Evolutionary conservation across 2,113 vertebrate genomes (phyloP).

Genomic region (Microtus ochrogaster): DNA sequence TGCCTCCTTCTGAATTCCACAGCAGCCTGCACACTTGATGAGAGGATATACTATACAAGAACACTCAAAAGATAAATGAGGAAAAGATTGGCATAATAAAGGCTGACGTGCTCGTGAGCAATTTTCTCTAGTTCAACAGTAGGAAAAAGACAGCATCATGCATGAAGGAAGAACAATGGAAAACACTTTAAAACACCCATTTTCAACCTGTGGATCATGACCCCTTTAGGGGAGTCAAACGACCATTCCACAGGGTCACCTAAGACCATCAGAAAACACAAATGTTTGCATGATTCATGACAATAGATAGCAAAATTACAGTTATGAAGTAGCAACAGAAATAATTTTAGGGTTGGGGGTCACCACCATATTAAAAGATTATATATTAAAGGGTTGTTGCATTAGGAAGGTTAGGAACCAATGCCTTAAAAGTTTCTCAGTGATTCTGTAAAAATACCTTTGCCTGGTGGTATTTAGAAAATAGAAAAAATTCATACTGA

Average conservation of each 20-base stretch:
- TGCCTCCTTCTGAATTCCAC: not conserved
- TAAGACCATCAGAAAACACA: not conserved
- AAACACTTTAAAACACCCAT: not conserved
- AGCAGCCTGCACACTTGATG: not conserved
- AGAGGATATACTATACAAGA: not conserved
- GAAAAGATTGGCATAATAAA: not conserved
- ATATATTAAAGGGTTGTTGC: not conserved
- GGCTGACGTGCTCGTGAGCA: not conserved
- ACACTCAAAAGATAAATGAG: not conserved
- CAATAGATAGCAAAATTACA: not conserved
- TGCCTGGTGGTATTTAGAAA: not conserved
- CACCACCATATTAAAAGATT: not conserved
- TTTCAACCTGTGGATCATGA: not conserved
- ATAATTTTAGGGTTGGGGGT: not conserved
- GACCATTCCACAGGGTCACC: not conserved
- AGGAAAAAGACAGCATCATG: not conserved
- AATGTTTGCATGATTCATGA: not conserved
- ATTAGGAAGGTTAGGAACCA: not conserved
- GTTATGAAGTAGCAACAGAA: not conserved
- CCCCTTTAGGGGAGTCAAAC: rapidly evolving
- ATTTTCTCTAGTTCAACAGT: not conserved
- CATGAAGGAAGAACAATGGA: not conserved
- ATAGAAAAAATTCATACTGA: not conserved
- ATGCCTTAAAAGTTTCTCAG: not conserved
- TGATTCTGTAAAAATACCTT: not conserved